Conservation (phyloP, 2,888 invertebrate genomes). For the Apomyelois bistriatella region DNA sequence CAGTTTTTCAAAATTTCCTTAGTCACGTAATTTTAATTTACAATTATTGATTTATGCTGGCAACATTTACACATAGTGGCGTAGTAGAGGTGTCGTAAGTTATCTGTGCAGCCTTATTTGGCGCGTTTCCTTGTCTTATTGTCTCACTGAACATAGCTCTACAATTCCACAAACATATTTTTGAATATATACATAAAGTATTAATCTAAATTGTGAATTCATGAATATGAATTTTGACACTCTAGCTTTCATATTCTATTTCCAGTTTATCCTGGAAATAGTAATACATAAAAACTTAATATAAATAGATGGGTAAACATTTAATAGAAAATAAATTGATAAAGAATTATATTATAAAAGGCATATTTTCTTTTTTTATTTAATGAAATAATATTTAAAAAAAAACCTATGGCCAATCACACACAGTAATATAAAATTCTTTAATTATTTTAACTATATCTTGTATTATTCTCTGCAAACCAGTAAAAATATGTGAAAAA, state of each 20-base stretch:
- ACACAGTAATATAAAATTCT: too few relatives aligned
- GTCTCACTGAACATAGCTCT: background rate
- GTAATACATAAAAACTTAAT: too few relatives aligned
- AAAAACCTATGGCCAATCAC: too few relatives aligned
- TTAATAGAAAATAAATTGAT: too few relatives aligned
- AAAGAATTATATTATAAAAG: too few relatives aligned
- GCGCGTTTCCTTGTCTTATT: constrained; percentile 2
- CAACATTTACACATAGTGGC: constrained; percentile 11
- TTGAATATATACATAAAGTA: constrained; percentile 4
- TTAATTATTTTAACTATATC: too few relatives aligned
- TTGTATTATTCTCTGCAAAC: too few relatives aligned
- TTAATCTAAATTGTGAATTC: constrained; percentile 2
- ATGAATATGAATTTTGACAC: background rate
- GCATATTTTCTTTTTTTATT: too few relatives aligned
- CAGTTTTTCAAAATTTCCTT: background rate
- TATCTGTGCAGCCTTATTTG: constrained; percentile 7
- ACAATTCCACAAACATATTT: constrained; percentile 2
- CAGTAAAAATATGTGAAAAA: too few relatives aligned
- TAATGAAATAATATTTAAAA: too few relatives aligned
- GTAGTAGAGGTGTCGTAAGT: constrained; percentile 3
- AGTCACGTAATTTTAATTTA: background rate
- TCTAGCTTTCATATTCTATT: background rate
- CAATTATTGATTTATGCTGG: constrained; percentile 3
- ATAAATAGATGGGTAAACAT: too few relatives aligned
- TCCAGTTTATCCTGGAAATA: background rate